phyloP scores from a whole-genome alignment of 2,113 vertebrate genomes.

The Notiomystis cincta region DNA sequence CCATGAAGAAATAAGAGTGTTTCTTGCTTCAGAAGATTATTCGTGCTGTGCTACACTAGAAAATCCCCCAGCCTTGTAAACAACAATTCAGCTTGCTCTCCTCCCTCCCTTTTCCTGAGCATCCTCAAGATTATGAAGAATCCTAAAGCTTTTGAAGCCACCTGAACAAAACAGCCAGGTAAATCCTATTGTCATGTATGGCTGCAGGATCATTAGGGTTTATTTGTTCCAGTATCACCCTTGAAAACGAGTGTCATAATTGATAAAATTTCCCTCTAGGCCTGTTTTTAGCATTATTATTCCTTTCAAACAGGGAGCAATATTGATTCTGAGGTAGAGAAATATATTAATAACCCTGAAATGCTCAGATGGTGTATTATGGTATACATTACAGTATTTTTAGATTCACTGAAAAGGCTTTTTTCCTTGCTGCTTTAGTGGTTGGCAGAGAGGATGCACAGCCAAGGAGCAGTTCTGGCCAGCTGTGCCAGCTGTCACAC shows the following conservation, averaged over 20 bases:
- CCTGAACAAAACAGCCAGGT: not conserved
- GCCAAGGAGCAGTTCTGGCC: not conserved
- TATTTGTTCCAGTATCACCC: not conserved
- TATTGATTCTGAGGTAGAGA: not conserved
- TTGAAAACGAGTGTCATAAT: not conserved
- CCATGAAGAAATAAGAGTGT: not conserved
- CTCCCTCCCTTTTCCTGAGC: not conserved
- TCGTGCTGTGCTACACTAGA: not conserved
- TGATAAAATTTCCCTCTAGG: not conserved
- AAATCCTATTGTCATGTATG: not conserved
- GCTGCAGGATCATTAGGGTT: not conserved
- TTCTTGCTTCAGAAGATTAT: not conserved
- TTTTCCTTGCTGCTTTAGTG: not conserved
- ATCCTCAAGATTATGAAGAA: not conserved
- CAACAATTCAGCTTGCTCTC: fast-evolving
- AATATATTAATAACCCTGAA: not conserved
- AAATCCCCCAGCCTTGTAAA: not conserved
- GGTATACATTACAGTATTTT: not conserved
- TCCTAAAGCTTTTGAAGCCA: not conserved
- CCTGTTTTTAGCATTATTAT: not conserved
- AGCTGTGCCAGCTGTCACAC: not conserved
- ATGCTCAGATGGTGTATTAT: not conserved
- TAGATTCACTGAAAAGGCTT: not conserved
- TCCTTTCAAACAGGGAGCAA: not conserved
- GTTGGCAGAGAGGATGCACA: not conserved